Evolutionary conservation across 1,140 invertebrate genomes (phyloP), one percentile per base, ranked within the genome.

Genomic region (Colletes latitarsis): DNA sequence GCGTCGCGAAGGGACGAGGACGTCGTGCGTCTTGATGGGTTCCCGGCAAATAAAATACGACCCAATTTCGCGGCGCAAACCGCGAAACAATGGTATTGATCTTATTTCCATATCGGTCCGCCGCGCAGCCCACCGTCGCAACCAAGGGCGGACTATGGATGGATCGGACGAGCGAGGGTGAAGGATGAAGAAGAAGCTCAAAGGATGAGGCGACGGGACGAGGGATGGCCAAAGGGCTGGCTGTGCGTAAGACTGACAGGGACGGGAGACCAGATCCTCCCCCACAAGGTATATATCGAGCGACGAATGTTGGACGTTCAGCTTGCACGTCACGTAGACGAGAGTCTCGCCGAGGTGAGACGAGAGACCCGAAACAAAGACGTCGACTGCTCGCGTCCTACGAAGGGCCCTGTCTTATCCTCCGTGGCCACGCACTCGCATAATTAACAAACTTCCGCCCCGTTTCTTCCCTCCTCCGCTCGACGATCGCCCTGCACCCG

Each of bases 21-120:
- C 46, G 53, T 72, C 71, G 75, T 49, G 76, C 72, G 77, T 71
- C 60, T 69, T 49, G 82, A 84, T 74, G 79, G 84, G 43, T 49
- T 75, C 43, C 53, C n/a, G 72, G 41, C 74, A 84, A 88, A 89
- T 92, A 89, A 90, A 90, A 90, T 89, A 89, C 89, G 90, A 92
- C 91, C 90, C 87, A 92, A 91, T 92, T 92, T 89, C 82, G 82
- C 73, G 79, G 43, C 75, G 82, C 84, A 90, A 91, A 90, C 90
- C 90, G 88, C 91, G 92, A 93, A 93, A 93, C 92, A 93, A 92
- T 92, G 80, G 82, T 93, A 93, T 93, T 90, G 92, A 93, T 93
- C 92, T 93, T 93, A 93, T 93, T 93, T 93, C 89, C 91, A 93
- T 93, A 92, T 91, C 88, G 85, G 81, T 81, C 76, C 41, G 43